phyloP scores from a whole-genome alignment of 2,888 invertebrate species.

The Seira sanloemensis region DNA sequence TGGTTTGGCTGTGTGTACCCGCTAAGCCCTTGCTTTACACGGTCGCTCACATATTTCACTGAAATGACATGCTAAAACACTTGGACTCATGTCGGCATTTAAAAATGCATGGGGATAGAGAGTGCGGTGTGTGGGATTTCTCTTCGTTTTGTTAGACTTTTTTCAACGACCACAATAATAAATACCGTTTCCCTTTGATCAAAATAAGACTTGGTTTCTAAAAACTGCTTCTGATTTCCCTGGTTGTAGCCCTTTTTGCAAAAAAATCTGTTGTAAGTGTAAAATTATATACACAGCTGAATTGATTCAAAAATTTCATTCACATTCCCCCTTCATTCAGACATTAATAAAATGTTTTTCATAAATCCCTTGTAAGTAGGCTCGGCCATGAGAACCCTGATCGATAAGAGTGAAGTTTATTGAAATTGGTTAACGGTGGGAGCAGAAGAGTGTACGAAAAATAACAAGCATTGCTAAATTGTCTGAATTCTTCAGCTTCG shows the following conservation, averaged over 20 bases:
- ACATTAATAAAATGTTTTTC: background rate
- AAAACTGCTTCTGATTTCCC: background rate
- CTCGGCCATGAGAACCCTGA: background rate
- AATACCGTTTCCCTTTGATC: background rate
- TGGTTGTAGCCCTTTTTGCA: background rate
- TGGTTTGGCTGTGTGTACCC: background rate
- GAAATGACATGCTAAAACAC: constrained; percentile 6
- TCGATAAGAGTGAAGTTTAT: no score
- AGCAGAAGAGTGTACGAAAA: no score
- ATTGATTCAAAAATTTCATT: no score
- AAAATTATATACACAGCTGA: no score
- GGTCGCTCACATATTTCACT: background rate
- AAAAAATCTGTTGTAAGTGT: background rate
- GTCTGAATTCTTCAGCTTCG: no score
- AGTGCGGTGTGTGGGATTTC: background rate
- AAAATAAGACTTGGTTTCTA: background rate
- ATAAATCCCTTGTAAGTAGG: background rate
- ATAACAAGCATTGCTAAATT: no score
- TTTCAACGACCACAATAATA: constrained; percentile 6
- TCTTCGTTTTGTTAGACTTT: background rate
- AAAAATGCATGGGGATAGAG: background rate
- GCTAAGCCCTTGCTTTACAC: background rate
- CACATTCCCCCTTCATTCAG: no score
- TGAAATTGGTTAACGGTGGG: no score
- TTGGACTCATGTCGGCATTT: background rate